These are phyloP conservation scores for Proterorhinus semilunaris DNA, from an alignment of 2,113 vertebrate genomes.

Conservation along the genomic window DNA sequence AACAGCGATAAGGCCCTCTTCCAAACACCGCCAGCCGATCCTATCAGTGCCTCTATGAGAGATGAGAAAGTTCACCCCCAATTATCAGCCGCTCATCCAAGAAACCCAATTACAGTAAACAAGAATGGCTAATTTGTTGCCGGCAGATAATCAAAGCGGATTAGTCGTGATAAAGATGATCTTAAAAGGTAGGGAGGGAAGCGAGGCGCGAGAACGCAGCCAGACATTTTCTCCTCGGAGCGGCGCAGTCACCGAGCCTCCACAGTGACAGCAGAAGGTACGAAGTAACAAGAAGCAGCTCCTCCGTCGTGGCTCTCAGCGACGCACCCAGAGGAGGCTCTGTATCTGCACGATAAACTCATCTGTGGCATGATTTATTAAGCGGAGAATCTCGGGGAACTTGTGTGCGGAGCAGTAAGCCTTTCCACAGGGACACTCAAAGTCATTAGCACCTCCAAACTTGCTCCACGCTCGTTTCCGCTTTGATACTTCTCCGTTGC, in stretches of 20 bases:
- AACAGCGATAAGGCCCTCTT: slow-evolving; percentile 68
- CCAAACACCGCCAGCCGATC: slow-evolving; percentile 61
- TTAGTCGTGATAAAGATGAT: slow-evolving; percentile 65
- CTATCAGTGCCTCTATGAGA: slow-evolving; percentile 63
- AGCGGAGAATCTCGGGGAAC: slow-evolving; percentile 73
- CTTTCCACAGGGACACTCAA: slow-evolving; percentile 76
- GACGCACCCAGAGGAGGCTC: slow-evolving; percentile 77
- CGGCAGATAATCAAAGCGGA: slow-evolving; percentile 65
- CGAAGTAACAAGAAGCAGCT: slow-evolving; percentile 74
- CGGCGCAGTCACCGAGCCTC: slow-evolving; percentile 67
- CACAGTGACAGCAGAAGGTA: slow-evolving; percentile 71
- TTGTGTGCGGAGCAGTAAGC: slow-evolving; percentile 70
- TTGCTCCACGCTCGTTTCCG: slow-evolving; percentile 73
- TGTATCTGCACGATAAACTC: slow-evolving; percentile 82
- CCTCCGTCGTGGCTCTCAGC: slow-evolving; percentile 76
- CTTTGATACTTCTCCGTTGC: slow-evolving; percentile 62
- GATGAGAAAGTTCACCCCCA: slow-evolving; percentile 65
- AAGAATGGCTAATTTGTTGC: slow-evolving; percentile 72
- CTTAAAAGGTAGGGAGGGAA: slow-evolving; percentile 55
- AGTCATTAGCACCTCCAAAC: slow-evolving; percentile 80
- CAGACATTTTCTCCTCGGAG: slow-evolving; percentile 57
- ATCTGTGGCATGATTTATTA: slow-evolving; percentile 83
- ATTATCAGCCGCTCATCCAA: slow-evolving; percentile 60
- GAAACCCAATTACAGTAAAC: slow-evolving; percentile 71
- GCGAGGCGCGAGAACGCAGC: slow-evolving; percentile 21